These are phyloP conservation scores for Oryzaephilus surinamensis DNA, from an alignment of 1,140 invertebrate species.

Conservation along the genomic window DNA sequence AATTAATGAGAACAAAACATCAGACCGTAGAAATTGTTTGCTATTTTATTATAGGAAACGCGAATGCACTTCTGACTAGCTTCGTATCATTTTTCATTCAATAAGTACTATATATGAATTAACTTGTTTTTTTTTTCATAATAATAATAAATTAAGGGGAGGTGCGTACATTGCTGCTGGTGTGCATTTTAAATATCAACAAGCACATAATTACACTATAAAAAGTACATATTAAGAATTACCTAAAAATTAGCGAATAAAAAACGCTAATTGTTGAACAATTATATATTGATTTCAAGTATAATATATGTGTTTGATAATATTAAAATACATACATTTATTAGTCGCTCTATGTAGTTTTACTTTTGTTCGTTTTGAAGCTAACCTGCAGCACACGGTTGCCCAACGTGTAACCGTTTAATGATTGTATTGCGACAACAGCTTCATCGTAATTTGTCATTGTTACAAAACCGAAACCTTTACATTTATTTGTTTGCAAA, in stretches of 20 bases:
- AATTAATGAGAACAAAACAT: conserved; percentile 15
- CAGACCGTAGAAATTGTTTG: conserved; percentile 26
- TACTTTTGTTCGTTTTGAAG: conserved; percentile 93
- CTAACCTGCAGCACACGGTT: conserved; percentile 97
- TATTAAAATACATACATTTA: too few species aligned
- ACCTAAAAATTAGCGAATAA: too few species aligned
- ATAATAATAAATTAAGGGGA: conserved; percentile 18
- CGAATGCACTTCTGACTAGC: conserved; percentile 36
- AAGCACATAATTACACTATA: too few species aligned
- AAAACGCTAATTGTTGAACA: too few species aligned
- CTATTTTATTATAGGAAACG: conserved; percentile 34
- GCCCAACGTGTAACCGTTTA: conserved; percentile 95
- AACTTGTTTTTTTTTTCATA: too few species aligned
- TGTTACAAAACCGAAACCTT: conserved; percentile 99
- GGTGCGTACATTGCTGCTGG: conserved; percentile 19
- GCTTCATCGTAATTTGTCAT: conserved; percentile 99
- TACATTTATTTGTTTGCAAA: conserved; percentile 97
- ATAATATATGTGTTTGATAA: too few species aligned
- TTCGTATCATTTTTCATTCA: conserved; percentile 33
- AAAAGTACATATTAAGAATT: too few species aligned
- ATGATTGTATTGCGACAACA: conserved; percentile 90
- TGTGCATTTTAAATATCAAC: too few species aligned
- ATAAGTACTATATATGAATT: conserved; percentile 35
- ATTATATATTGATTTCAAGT: too few species aligned
- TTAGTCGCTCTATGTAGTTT: conserved; percentile 61